Evolutionary conservation across 2,888 invertebrate species (phyloP).

Genomic region (Troides helena): DNA sequence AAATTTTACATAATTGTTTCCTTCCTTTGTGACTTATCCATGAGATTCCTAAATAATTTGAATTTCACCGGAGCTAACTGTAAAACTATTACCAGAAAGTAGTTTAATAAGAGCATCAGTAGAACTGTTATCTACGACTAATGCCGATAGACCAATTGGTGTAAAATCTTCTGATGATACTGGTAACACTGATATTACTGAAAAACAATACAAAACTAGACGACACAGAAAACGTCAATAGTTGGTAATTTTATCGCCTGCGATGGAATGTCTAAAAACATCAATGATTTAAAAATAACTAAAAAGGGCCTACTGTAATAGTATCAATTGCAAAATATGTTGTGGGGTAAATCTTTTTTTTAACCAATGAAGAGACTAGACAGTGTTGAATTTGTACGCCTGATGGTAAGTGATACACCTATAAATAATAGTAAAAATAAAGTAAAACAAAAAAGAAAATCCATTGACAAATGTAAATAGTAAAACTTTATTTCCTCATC

Average conservation of each 20-base stretch:
- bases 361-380: too few relatives aligned
- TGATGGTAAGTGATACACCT: too few relatives aligned
- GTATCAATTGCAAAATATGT: too few relatives aligned
- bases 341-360: too few relatives aligned
- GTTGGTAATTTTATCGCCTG: too few relatives aligned
- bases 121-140: conserved; percentile 86
- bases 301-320: too few relatives aligned
- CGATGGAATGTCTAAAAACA: too few relatives aligned
- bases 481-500: conserved; percentile 47
- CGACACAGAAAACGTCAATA: conserved; percentile 29
- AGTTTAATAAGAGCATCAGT: conserved; percentile 90
- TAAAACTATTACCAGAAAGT: conserved; percentile 84
- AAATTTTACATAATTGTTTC: too few relatives aligned
- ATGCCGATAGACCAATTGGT: conserved; percentile 84
- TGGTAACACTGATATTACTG: conserved; percentile 35
- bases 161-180: conserved; percentile 40
- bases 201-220: conserved; percentile 35
- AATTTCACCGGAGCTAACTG: conserved; percentile 76
- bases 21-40: too few relatives aligned
- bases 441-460: neutral
- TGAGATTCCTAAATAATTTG: too few relatives aligned
- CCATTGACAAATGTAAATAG: neutral
- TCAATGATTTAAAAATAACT: too few relatives aligned
- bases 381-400: too few relatives aligned
- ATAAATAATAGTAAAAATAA: neutral